These are phyloP conservation scores for Polyergus mexicanus DNA, from an alignment of 1,140 invertebrate genomes.

Conservation along the genomic window DNA sequence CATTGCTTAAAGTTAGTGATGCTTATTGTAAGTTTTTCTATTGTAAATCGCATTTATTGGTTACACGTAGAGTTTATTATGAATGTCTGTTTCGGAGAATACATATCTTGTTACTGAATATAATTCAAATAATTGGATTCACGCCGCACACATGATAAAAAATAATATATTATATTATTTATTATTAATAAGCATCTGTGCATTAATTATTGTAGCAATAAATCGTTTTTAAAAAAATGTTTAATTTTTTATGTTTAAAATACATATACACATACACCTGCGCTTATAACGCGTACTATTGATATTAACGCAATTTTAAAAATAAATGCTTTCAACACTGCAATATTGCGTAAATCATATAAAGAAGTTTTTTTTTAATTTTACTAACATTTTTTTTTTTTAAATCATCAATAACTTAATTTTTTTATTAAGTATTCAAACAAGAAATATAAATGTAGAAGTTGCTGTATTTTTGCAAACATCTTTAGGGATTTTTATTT, in stretches of 20 bases:
- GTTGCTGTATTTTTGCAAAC: not conserved
- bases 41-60: not conserved
- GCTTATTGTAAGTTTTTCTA: not conserved
- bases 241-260: conserved; percentile 9
- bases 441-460: not conserved
- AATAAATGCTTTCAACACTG: not conserved
- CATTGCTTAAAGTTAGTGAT: not conserved
- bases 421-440: conserved; percentile 9
- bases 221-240: not conserved
- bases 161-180: not conserved
- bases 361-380: not conserved
- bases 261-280: not conserved
- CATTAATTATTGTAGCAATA: conserved; percentile 1
- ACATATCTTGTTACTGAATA: not conserved
- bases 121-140: not conserved
- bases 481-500: not conserved
- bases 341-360: not conserved
- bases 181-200: conserved; percentile 1
- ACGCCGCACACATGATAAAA: not conserved
- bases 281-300: not conserved
- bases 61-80: not conserved
- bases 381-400: not conserved
- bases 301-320: not conserved
- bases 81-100: not conserved
- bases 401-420: not conserved